phyloP scores from a whole-genome alignment of 2,113 vertebrate genomes.

The Conger conger region DNA sequence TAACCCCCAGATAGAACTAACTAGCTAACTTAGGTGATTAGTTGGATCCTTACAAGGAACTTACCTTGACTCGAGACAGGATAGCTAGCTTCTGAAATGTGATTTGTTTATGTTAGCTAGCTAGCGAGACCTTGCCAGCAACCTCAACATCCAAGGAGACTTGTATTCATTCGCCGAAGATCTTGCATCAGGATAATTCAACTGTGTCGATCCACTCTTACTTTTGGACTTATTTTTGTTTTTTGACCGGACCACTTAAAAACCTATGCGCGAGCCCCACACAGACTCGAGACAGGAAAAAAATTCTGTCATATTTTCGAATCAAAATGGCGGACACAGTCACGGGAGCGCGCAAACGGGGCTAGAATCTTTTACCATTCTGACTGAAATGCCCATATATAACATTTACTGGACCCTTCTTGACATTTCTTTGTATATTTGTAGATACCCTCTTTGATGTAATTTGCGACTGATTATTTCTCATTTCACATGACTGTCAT shows the following conservation, averaged over 20 bases:
- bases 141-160: not conserved
- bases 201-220: not conserved
- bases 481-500: not conserved
- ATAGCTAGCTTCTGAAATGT: not conserved
- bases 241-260: not conserved
- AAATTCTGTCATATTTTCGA: conserved; percentile 31
- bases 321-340: conserved; percentile 36
- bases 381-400: not conserved
- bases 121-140: not conserved
- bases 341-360: conserved; percentile 26
- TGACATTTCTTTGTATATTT: not conserved
- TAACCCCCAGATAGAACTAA: not conserved
- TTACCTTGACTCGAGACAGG: conserved; percentile 5
- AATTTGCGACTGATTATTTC: not conserved
- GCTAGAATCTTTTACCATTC: not conserved
- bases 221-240: not conserved
- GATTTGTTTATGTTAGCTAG: conserved; percentile 10
- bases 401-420: not conserved
- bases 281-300: conserved; percentile 18
- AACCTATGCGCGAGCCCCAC: conserved; percentile 8
- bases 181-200: not conserved
- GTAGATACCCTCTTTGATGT: not conserved
- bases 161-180: not conserved
- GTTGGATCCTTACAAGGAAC: conserved; percentile 3
- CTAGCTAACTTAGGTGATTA: too few relatives aligned